Evolutionary conservation across 2,797 vertebrate species (phyloP).

Genomic region (Urophycis tenuis): DNA sequence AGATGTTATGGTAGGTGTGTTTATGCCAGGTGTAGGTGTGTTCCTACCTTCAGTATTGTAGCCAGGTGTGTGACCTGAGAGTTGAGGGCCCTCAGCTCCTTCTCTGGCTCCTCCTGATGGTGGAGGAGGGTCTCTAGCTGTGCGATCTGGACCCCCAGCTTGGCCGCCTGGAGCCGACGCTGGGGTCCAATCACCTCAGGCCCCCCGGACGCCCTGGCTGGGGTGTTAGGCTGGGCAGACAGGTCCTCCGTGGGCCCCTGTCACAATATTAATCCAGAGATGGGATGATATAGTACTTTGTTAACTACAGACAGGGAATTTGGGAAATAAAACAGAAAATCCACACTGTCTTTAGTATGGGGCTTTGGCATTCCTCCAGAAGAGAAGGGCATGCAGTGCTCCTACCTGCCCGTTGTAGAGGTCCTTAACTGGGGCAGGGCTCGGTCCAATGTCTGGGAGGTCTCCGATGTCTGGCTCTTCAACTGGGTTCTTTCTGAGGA

Average conservation of each 20-base stretch:
- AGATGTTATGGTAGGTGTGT: neutral
- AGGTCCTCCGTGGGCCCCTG: neutral
- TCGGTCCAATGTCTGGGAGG: neutral
- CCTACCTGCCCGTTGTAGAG: constrained; percentile 31
- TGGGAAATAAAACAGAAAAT: neutral
- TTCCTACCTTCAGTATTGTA: constrained; percentile 77
- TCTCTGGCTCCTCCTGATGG: constrained; percentile 24
- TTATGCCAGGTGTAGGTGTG: neutral
- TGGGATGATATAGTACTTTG: neutral
- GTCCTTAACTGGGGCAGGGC: constrained; percentile 17
- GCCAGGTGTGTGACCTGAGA: constrained; percentile 70
- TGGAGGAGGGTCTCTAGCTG: constrained; percentile 70
- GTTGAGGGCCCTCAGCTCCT: constrained; percentile 69
- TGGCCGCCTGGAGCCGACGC: constrained; percentile 34
- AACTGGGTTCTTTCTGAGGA: constrained; percentile 60
- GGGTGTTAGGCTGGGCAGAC: neutral
- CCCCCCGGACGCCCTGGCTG: constrained; percentile 24
- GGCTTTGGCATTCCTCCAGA: neutral
- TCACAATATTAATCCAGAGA: neutral
- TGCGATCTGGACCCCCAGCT: constrained; percentile 60
- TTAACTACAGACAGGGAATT: neutral
- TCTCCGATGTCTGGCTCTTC: constrained; percentile 29
- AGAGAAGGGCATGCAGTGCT: neutral
- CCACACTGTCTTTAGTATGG: too few species aligned
- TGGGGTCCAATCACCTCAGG: constrained; percentile 44